phyloP scores from a whole-genome alignment of 2,888 invertebrate species.

The Callosobruchus maculatus region DNA sequence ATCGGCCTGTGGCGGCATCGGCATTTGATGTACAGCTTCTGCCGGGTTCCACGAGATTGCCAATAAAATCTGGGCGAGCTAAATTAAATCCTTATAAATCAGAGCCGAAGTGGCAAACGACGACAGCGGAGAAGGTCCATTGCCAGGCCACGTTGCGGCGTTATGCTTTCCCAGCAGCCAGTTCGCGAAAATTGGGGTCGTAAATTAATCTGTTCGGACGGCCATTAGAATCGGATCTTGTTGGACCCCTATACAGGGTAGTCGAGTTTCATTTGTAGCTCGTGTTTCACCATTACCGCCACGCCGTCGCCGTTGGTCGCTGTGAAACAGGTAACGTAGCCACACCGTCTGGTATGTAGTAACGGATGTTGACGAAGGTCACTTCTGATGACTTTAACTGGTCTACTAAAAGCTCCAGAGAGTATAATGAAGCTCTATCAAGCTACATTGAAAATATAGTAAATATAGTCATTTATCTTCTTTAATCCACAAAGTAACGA shows the following conservation, averaged over 20 bases:
- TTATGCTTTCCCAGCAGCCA: background rate
- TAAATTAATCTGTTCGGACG: background rate
- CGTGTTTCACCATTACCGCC: too few relatives aligned
- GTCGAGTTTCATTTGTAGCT: background rate
- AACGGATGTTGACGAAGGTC: too few relatives aligned
- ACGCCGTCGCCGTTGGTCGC: too few relatives aligned
- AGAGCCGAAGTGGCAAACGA: background rate
- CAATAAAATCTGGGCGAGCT: background rate
- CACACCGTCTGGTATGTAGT: too few relatives aligned
- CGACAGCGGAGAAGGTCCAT: background rate
- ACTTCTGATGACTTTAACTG: too few relatives aligned
- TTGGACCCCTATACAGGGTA: background rate
- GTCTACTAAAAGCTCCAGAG: too few relatives aligned
- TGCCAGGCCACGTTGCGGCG: background rate
- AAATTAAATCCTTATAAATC: conserved; percentile 3
- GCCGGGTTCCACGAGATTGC: background rate
- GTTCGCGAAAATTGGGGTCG: background rate
- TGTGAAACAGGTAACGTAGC: too few relatives aligned
- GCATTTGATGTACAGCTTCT: background rate
- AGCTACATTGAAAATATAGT: too few relatives aligned
- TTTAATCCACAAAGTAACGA: too few relatives aligned
- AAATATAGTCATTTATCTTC: too few relatives aligned
- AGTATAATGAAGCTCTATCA: too few relatives aligned
- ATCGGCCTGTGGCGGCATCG: background rate
- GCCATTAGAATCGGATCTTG: background rate